Evolutionary conservation across 2,113 vertebrate genomes (phyloP).

Genomic region (Pleuronectes platessa): DNA sequence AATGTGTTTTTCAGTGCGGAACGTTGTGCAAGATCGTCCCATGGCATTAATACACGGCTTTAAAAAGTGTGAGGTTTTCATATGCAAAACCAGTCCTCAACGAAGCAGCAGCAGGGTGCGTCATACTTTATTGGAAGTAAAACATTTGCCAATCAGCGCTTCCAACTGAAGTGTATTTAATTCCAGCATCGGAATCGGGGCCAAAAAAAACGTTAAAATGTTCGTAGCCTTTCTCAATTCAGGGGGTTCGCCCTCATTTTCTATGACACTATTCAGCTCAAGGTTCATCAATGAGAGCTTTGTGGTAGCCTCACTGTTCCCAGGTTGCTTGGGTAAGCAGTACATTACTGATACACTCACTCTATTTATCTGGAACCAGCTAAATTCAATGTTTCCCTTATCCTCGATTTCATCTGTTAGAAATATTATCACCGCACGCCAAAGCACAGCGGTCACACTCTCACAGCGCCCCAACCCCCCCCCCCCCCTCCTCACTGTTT

Average conservation of each 20-base stretch:
- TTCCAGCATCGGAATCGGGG: conserved; percentile 55
- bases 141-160: conserved; percentile 61
- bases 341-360: conserved; percentile 74
- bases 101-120: conserved; percentile 54
- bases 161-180: conserved; percentile 77
- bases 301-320: conserved; percentile 74
- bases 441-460: conserved; percentile 33
- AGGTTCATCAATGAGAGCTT: conserved; percentile 82
- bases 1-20: conserved; percentile 73
- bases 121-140: conserved; percentile 59
- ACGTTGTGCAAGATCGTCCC: conserved; percentile 62
- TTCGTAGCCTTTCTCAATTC: conserved; percentile 67
- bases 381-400: conserved; percentile 67
- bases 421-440: conserved; percentile 51
- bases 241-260: conserved; percentile 61
- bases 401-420: conserved; percentile 72
- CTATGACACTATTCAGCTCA: conserved; percentile 76
- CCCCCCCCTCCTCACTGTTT: conserved; percentile 18
- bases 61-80: conserved; percentile 67
- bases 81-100: conserved; percentile 73
- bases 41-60: conserved; percentile 60
- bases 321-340: conserved; percentile 75
- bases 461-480: not conserved
- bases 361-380: conserved; percentile 71
- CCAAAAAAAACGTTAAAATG: conserved; percentile 72